Percentiles rank a stretch among this genome's conserved stretches.
Evolutionary conservation across 2,797 vertebrate genomes (phyloP).

Genomic region (Momotus momota): DNA sequence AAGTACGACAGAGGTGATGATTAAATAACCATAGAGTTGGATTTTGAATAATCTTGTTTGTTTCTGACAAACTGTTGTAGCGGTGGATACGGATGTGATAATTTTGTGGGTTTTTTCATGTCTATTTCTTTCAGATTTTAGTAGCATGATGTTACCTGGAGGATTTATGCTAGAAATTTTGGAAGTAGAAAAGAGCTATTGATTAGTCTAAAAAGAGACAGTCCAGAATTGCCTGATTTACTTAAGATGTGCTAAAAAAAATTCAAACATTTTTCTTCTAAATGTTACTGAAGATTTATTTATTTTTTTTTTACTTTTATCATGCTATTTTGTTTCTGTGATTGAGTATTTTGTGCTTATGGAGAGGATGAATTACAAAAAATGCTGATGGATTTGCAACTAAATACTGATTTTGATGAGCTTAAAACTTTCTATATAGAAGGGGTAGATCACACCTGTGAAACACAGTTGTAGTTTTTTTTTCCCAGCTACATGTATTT

Average conservation of each 20-base stretch:
- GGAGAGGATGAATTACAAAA: neutral
- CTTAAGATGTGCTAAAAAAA: neutral
- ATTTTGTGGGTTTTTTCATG: neutral
- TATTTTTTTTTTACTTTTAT: neutral
- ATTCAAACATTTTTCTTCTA: neutral
- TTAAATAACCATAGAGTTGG: neutral
- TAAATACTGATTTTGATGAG: neutral
- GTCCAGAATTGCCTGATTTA: neutral
- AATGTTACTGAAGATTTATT: neutral
- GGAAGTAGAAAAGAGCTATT: neutral
- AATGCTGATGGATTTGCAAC: neutral
- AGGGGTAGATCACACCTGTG: neutral
- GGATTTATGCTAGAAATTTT: neutral
- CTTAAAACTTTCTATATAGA: neutral
- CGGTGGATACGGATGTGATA: neutral
- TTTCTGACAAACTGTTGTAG: neutral
- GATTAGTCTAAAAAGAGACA: neutral
- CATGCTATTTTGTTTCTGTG: neutral
- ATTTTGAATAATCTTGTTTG: neutral
- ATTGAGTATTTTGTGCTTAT: neutral
- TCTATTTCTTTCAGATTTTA: neutral
- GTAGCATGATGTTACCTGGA: neutral
- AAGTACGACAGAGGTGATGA: neutral
- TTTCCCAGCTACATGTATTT: neutral
- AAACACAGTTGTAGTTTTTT: neutral